Base-by-base conservation (phyloP, 1,140 invertebrate species). In the Thalassaphorura encarpata region DNA sequence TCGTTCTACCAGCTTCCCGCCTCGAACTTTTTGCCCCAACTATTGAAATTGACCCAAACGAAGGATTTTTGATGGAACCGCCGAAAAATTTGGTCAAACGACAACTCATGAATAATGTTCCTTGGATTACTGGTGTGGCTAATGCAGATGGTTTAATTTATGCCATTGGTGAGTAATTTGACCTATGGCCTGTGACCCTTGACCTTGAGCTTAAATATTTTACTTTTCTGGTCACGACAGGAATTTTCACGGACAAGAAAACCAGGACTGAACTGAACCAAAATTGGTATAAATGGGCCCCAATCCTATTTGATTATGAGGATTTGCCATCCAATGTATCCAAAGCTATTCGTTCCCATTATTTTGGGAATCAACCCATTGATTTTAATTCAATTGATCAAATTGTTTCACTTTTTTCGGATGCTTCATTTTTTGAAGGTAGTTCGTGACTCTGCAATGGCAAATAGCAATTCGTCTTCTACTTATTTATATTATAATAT, bases 91-190 rank as follows among this genome's bases (percentile, higher is more conserved):
- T 69, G 18, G 63, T 76, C 0, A 68, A 67, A 56, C 66, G 63
- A 23, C 69, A 73, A 45, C 67, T 69, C 42, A 73, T 74, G 31
- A 64, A 74, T 36, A 72, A 76, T 52, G 70, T 83, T 15, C 81
- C 82, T 0, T 68, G 77, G 15, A 73, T 84, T 16, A 64, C 77
- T 18, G 83, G 82, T 1, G 76, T 77, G 36, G 80, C 75, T 28
- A 77, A 23, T 48, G 23, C 4, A 23, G 46, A 48, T 8, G 46
- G 46, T 8, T 24, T 48, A 16, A n/a, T 48, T 24, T 13, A 11
- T 8, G 16, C 13, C 27, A 48, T 23, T 5, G 13, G 46, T 48
- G 18, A 13, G 41, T 6, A 11, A 11, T 19, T 19, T 43, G 13
- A 6, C 13, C 41, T 43, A 8, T 19, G 13, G 6, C 13, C 19